Evolutionary conservation across 2,888 invertebrate genomes (phyloP).

Genomic region (Diarsia rubi): DNA sequence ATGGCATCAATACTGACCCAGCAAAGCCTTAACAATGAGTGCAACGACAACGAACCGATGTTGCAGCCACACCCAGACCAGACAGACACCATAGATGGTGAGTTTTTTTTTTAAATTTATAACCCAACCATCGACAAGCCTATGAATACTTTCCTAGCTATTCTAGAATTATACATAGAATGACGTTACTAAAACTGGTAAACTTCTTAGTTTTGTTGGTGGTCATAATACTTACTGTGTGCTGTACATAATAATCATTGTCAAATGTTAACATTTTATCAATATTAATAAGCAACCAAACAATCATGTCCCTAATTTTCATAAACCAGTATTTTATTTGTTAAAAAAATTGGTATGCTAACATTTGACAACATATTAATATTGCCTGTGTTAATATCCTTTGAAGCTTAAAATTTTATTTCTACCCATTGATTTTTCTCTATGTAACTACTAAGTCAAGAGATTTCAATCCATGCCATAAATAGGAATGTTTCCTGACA

Average conservation of each 20-base stretch:
- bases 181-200: neutral
- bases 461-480: constrained; percentile 32
- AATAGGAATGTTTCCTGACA: neutral
- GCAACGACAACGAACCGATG: constrained; percentile 91
- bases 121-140: constrained; percentile 38
- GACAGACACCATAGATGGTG: constrained; percentile 94
- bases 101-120: constrained; percentile 78
- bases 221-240: constrained; percentile 60
- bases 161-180: neutral
- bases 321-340: constrained; percentile 19
- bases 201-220: constrained; percentile 65
- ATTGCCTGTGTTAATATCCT: constrained; percentile 35
- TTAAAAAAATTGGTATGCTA: constrained; percentile 26
- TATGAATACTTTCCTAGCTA: constrained; percentile 11
- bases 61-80: constrained; percentile 93
- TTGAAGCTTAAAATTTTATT: constrained; percentile 58
- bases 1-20: constrained; percentile 92
- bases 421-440: constrained; percentile 53
- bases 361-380: constrained; percentile 53
- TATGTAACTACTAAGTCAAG: constrained; percentile 33
- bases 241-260: constrained; percentile 60
- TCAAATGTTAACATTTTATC: constrained; percentile 58
- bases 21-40: constrained; percentile 91
- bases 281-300: neutral
- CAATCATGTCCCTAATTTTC: neutral